phyloP scores from a whole-genome alignment of 2,113 vertebrate genomes.

The Dromaius novaehollandiae region DNA sequence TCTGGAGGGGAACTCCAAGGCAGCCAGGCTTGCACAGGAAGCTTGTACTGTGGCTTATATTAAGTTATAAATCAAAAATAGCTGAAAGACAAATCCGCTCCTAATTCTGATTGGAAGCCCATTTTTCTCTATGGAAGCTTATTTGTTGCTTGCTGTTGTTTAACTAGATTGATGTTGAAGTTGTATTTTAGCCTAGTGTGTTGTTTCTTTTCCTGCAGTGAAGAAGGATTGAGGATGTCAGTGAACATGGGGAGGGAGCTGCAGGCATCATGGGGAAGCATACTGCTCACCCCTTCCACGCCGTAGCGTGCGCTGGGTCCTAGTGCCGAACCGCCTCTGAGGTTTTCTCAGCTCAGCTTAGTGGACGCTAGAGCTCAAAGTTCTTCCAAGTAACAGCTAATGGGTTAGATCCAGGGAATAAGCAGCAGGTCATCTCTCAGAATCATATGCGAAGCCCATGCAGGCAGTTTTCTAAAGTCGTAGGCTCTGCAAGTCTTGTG shows the following conservation, averaged over 20 bases:
- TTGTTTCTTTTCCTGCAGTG: neutral
- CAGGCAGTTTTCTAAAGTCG: neutral
- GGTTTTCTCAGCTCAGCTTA: neutral
- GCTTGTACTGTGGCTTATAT: fast-evolving
- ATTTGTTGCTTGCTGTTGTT: neutral
- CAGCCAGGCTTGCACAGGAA: neutral
- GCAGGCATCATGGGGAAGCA: neutral
- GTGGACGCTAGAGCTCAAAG: neutral
- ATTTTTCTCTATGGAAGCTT: fast-evolving
- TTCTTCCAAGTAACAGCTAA: neutral
- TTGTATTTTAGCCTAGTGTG: neutral
- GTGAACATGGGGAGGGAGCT: neutral
- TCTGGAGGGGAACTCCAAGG: neutral
- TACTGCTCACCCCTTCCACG: fast-evolving
- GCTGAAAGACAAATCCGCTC: neutral
- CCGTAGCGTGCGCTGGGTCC: neutral
- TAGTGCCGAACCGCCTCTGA: fast-evolving
- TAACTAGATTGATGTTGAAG: neutral
- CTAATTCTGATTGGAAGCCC: neutral
- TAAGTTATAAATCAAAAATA: neutral
- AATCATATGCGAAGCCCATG: neutral
- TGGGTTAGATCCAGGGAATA: neutral
- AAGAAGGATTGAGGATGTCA: neutral
- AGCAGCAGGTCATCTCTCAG: neutral
- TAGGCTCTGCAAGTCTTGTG: neutral